Evolutionary conservation across 2,888 invertebrate species (phyloP), one percentile per base, ranked within the genome.

Genomic region (Pyrrhosoma nymphula): DNA sequence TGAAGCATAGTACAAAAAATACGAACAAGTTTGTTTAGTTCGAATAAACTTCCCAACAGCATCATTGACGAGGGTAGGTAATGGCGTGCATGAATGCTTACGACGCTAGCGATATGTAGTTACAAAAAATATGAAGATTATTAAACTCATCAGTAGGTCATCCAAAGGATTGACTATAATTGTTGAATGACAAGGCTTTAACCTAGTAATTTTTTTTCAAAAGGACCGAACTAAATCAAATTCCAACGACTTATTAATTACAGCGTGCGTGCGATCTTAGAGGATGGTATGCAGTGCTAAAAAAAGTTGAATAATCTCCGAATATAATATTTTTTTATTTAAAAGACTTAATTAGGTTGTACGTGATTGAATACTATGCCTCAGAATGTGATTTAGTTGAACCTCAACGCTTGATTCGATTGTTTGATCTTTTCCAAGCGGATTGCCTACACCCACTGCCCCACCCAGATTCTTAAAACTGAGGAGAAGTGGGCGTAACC

Each of bases 401-500:
- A 69, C 1, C 69, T 10, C 69, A 4, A 69, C 10, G 23, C 69
- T 69, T 12, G 4, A 26, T 69, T 26, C 69, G 26, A 26, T 16
- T 35, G 35, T 82, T 82, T 47, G 0, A 82, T 82, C 35, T 35
- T 18, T 82, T 82, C 82, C 35, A 8, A 35, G 14, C 35, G 16
- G 82, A 2, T 82, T 16, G 4, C 35, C 82, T 82, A 82, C 82
- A 35, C 18, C 82, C 26, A 69, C 3, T 26, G 82, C 82, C 82
- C 30, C 35, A 2, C 82, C 82, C 82, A 35, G 30, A 6, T 82
- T 35, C 35, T 82, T 18, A 8, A 26, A 16, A 35, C 26, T 35
- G 82, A 82, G 4, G 75, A n/a, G 35, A 82, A 35, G 82, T 82
- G 82, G 82, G 82, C 82, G 82, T 82, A 82, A 82, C 82, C 82